Conservation (phyloP, 2,113 vertebrate genomes). For the Pollachius pollachius region DNA sequence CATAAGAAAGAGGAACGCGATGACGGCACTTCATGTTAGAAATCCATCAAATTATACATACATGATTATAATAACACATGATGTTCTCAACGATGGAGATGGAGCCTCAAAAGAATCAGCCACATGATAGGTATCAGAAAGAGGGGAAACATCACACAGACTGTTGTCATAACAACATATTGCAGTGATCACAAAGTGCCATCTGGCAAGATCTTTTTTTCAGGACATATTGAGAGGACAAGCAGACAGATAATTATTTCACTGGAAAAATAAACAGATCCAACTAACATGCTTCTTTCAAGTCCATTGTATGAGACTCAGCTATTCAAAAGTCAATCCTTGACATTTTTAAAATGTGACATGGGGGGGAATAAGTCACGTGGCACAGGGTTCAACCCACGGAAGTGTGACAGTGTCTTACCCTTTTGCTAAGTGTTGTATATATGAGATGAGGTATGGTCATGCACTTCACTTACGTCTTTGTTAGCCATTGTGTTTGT, state of each 20-base stretch:
- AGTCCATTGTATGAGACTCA: slow-evolving; percentile 10
- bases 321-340: background rate
- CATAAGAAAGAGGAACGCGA: no score
- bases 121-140: slow-evolving; percentile 65
- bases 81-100: slow-evolving; percentile 17
- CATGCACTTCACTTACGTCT: no score
- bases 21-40: no score
- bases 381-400: no score
- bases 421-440: no score
- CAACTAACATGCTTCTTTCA: slow-evolving; percentile 17
- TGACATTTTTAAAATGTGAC: no score
- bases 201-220: slow-evolving; percentile 65
- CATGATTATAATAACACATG: slow-evolving; percentile 18
- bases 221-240: slow-evolving; percentile 62
- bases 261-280: slow-evolving; percentile 47
- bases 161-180: slow-evolving; percentile 78
- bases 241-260: slow-evolving; percentile 64
- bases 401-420: no score
- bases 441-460: no score
- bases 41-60: no score
- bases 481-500: no score
- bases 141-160: slow-evolving; percentile 64
- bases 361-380: no score
- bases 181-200: slow-evolving; percentile 67
- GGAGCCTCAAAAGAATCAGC: slow-evolving; percentile 30